Base-by-base conservation (phyloP, 2,797 vertebrate species). In the Syngnathus acus region DNA sequence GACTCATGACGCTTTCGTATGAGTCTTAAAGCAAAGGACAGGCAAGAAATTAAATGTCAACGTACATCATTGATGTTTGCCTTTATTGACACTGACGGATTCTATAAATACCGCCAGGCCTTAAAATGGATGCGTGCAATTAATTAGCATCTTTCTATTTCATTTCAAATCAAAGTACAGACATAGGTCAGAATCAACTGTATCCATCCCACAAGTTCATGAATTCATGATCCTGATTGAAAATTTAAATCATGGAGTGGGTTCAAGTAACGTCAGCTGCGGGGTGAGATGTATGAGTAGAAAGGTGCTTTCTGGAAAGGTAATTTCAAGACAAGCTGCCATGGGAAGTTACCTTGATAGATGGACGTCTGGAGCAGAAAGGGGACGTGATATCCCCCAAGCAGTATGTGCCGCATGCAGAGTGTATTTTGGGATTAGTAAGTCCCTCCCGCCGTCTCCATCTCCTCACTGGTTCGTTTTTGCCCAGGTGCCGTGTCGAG, bases 321-420 rank as follows among this genome's bases (percentile, higher is more conserved):
- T 75, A 65, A 76, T 74, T 82, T 73, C 68, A 74, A 61, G 73
- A 79, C 2, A 37, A 75, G 72, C 63, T 50, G 8, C 68, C 76
- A 67, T 53, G 73, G 75, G 78, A 78, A 80, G 82, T 81, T 78
- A 84, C 80, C 76, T 79, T 81, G 79, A 84, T 82, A 78, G 84
- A 82, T 80, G 72, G 78, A 75, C 43, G 43, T 72, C 71, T 73
- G 66, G 53, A 67, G 69, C 76, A 81, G 75, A 68, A 8, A 42
- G 65, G 59, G 72, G 32, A 32, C 67, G 50, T 66, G 70, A 74
- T 69, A 40, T 74, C 78, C 80, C 81, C 78, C 77, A 57, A 8
- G 72, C 55, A 38, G 55, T 38, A 32, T 2, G 16, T 7, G 55
- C 13, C 9, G 54, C 55, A 37, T 57, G 26, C 55, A 57, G 13